phyloP scores from a whole-genome alignment of 2,888 invertebrate species.

The Hirtodrosophila confusa region DNA sequence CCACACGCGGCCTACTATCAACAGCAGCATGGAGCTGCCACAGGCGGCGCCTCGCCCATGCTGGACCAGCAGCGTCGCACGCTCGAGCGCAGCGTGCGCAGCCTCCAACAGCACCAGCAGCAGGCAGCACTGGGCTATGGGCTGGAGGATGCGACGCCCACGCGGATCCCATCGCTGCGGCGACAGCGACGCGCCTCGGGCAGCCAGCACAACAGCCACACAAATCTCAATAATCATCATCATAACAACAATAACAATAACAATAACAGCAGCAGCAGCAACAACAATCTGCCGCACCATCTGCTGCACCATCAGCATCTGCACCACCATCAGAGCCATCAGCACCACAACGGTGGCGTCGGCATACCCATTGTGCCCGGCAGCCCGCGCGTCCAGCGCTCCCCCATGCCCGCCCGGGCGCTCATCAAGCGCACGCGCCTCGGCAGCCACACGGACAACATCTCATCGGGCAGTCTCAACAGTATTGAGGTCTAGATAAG shows the following conservation, averaged over 20 bases:
- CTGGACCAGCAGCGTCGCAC: slow-evolving; percentile 81
- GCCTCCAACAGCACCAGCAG: slow-evolving; percentile 66
- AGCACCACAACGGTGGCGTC: slow-evolving; percentile 60
- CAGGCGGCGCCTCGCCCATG: slow-evolving; percentile 73
- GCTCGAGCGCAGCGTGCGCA: slow-evolving; percentile 81
- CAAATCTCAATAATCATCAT: slow-evolving; percentile 54
- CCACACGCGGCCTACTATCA: slow-evolving; percentile 75
- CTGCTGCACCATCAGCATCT: slow-evolving; percentile 54
- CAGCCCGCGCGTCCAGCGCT: slow-evolving; percentile 83
- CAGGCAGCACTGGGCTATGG: slow-evolving; percentile 59
- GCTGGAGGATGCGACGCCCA: slow-evolving; percentile 77
- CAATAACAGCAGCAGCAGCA: slow-evolving; percentile 47
- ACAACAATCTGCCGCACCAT: slow-evolving; percentile 61
- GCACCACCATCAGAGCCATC: slow-evolving; percentile 53
- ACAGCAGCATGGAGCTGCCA: slow-evolving; percentile 50
- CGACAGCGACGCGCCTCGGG: slow-evolving; percentile 81
- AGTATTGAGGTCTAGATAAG: slow-evolving; percentile 83
- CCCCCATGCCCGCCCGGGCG: slow-evolving; percentile 83
- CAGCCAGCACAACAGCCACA: slow-evolving; percentile 73
- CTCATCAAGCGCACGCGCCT: slow-evolving; percentile 83
- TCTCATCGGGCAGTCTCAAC: slow-evolving; percentile 84
- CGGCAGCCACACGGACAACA: slow-evolving; percentile 84
- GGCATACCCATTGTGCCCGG: slow-evolving; percentile 82
- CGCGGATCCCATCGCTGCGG: slow-evolving; percentile 82
- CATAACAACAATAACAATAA: slow-evolving; percentile 34